These are phyloP conservation scores for Papio anubis DNA, from an alignment of 2,113 vertebrate genomes.

Conservation along the genomic window DNA sequence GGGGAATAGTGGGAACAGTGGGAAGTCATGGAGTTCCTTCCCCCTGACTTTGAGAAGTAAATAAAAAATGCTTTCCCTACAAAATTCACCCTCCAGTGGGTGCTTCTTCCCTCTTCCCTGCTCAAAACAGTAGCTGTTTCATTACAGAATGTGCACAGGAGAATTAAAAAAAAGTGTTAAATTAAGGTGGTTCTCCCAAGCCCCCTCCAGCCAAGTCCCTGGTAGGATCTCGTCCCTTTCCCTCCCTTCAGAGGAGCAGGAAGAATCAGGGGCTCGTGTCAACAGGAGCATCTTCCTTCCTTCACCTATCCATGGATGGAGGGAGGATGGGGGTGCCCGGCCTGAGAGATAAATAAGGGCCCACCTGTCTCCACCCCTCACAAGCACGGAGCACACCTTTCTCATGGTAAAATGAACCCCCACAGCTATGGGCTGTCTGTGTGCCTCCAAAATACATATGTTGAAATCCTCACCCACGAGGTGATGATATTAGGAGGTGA, in stretches of 20 bases:
- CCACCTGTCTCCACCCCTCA: neutral
- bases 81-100: accelerated
- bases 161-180: neutral
- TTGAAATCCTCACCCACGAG: neutral
- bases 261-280: neutral
- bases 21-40: neutral
- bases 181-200: neutral
- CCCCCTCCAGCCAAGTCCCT: neutral
- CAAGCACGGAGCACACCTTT: too few species aligned
- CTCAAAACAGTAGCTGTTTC: neutral
- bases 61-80: neutral
- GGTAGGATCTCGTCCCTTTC: too few species aligned
- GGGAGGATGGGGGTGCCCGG: neutral
- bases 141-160: neutral
- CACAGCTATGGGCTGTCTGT: neutral
- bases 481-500: neutral
- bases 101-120: neutral
- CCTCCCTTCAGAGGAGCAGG: neutral
- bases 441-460: neutral
- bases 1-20: too few species aligned
- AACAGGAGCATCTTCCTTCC: neutral
- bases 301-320: too few species aligned
- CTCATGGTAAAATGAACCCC: neutral
- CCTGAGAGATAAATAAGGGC: neutral
- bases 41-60: neutral